Base-by-base conservation (phyloP, 2,113 vertebrate genomes). In the Micromys minutus region DNA sequence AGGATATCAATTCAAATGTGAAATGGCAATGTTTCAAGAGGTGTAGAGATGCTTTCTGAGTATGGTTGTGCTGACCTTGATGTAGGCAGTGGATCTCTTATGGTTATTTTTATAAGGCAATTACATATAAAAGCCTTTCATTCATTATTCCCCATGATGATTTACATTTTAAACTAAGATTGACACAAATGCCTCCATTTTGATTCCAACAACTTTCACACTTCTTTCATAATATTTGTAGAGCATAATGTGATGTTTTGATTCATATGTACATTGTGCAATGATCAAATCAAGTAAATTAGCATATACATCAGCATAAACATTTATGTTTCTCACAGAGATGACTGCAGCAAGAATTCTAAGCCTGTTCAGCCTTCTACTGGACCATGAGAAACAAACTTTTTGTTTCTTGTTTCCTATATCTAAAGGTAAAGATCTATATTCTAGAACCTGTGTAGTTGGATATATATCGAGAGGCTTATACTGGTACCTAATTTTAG, bases 141-240 rank as follows among this genome's bases (percentile, higher is more conserved):
- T 57, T 71, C 15, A 67, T 34, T 69, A n/a, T 52, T 34, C 21
- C 42, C 24, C 6, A 26, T 15, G 0, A 36, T 65, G 31, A 65
- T 36, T 89, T 83, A 55, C 29, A 57, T 84, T 15, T 77, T 24
- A 5, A 26, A 39, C 31, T 57, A 36, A 55, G 29, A n/a, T 36
- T 94, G 67, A 31, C 34, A 52, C 5, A 94, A 39, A 47, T 67
- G 19, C 26, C 17, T 55, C 69, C 36, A 76, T 67, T 76, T 84
- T 67, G 57, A 90, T 84, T 52, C 36, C 17, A 21, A 65, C 13
- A 65, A n/a, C 10, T 65, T 89, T 84, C 29, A 63, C 11, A 74
- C 61, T 81, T 72, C 39, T 65, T 89, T 75, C 77, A 84, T 9
- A 83, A 75, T 65, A 74, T 65, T 89, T 89, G 42, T 65, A 29